Evolutionary conservation across 2,113 vertebrate genomes (phyloP).

Genomic region (Jacana jacana): DNA sequence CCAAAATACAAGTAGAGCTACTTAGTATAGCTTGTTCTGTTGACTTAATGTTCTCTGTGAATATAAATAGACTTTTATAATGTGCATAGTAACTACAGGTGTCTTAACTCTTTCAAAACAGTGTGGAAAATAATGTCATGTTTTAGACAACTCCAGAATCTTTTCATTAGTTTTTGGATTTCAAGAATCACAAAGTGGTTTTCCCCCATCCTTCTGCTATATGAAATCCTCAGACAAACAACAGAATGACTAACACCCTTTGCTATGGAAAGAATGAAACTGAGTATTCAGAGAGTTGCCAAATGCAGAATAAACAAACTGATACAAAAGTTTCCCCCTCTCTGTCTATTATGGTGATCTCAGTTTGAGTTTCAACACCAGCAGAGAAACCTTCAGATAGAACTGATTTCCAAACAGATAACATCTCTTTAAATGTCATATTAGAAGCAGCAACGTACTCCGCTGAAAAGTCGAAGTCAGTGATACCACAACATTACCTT

Average conservation of each 20-base stretch:
- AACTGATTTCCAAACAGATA: neutral
- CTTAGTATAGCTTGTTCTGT: neutral
- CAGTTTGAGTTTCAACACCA: slow-evolving; percentile 20
- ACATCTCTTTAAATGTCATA: neutral
- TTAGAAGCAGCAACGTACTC: slow-evolving; percentile 6
- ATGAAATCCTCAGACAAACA: slow-evolving; percentile 37
- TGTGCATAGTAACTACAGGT: neutral
- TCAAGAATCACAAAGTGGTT: neutral
- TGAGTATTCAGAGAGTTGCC: slow-evolving; percentile 30
- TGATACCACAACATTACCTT: neutral
- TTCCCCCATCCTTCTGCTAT: neutral
- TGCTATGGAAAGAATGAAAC: slow-evolving; percentile 56
- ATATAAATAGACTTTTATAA: neutral
- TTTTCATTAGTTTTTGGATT: neutral
- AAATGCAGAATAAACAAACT: slow-evolving; percentile 49
- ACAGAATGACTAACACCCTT: slow-evolving; percentile 45
- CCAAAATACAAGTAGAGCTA: neutral
- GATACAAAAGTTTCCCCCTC: neutral
- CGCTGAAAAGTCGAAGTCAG: neutral
- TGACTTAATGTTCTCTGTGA: neutral
- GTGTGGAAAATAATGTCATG: neutral
- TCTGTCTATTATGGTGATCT: slow-evolving; percentile 25
- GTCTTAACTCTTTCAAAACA: neutral
- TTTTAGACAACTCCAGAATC: neutral
- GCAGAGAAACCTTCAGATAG: neutral